phyloP scores from a whole-genome alignment of 2,797 vertebrate species.

The Hydrophis major region DNA sequence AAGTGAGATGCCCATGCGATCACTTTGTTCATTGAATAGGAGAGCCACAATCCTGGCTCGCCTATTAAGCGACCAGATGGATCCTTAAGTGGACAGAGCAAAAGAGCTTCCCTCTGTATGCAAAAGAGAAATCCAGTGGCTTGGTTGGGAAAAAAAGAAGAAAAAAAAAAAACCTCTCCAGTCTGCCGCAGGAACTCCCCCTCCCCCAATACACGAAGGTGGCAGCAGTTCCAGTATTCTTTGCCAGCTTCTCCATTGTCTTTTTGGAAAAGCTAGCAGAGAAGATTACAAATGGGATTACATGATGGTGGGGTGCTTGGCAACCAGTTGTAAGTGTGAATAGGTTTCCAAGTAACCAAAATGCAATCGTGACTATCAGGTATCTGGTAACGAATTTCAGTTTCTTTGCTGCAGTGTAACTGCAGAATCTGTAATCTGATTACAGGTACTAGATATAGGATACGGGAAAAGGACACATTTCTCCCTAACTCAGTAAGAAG shows the following conservation, averaged over 20 bases:
- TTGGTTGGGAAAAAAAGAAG: neutral
- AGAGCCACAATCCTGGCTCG: neutral
- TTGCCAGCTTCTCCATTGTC: neutral
- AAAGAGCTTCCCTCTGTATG: neutral
- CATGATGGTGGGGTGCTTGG: neutral
- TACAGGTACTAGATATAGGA: neutral
- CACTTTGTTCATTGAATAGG: neutral
- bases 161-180: neutral
- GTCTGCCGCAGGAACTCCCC: neutral
- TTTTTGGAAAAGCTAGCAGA: neutral
- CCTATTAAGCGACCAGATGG: neutral
- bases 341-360: neutral
- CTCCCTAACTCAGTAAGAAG: neutral
- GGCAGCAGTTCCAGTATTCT: neutral
- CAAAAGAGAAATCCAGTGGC: neutral
- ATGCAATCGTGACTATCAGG: neutral
- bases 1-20: neutral
- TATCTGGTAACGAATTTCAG: neutral
- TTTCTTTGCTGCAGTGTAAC: neutral
- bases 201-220: neutral
- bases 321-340: neutral
- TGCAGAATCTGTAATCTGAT: neutral
- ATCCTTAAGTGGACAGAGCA: neutral
- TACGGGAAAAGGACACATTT: neutral
- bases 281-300: neutral